Conservation (phyloP, 2,888 invertebrate genomes). For the Philopedon plagiatum region DNA sequence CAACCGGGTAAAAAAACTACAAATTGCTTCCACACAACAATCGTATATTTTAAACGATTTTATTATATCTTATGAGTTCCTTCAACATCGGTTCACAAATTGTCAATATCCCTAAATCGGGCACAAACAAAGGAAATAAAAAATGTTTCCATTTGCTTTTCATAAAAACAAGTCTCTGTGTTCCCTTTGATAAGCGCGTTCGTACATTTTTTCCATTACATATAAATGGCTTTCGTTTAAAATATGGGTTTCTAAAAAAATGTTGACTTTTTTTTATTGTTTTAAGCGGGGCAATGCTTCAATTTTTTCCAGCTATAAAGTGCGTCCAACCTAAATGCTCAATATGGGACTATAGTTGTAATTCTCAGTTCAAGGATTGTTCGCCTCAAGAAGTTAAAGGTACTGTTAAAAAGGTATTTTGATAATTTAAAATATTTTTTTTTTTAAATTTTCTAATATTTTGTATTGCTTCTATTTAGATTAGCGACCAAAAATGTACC, state of each 20-base stretch:
- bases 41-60: conserved; percentile 27
- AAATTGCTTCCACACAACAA: conserved; percentile 12
- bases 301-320: no score
- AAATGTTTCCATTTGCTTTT: conserved; percentile 32
- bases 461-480: no score
- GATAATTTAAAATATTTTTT: no score
- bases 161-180: conserved; percentile 12
- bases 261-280: neutral
- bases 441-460: no score
- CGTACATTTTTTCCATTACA: conserved; percentile 20
- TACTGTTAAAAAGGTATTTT: no score
- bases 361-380: no score
- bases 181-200: conserved; percentile 24
- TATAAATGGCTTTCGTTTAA: conserved; percentile 16
- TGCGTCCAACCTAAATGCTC: no score
- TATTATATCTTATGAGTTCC: conserved; percentile 32
- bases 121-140: conserved; percentile 26
- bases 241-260: conserved; percentile 2
- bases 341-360: no score
- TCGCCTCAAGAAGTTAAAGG: no score
- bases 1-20: neutral
- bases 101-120: conserved; percentile 33
- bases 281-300: no score
- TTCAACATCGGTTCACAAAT: conserved; percentile 39
- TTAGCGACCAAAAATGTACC: no score